Evolutionary conservation across 2,888 invertebrate species (phyloP).

Genomic region (Stenotaenia linearis): DNA sequence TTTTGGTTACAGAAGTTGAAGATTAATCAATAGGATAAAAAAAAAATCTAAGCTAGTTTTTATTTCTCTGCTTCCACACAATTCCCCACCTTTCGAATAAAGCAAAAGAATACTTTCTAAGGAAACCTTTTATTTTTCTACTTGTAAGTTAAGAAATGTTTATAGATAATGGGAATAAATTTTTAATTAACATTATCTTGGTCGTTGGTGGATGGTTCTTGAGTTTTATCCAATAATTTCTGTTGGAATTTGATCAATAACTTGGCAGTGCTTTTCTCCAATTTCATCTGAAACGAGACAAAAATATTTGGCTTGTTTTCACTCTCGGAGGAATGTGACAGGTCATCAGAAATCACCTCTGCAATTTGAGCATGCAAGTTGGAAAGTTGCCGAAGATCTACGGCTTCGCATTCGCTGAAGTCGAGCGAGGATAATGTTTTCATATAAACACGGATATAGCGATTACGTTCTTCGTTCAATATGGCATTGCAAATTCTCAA

Average conservation of each 20-base stretch:
- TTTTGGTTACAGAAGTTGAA: background rate
- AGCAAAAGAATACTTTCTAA: background rate
- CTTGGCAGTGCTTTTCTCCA: background rate
- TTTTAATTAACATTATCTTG: background rate
- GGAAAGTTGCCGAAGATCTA: background rate
- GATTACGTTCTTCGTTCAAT: background rate
- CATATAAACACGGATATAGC: background rate
- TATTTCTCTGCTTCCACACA: no score
- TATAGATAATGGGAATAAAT: no score
- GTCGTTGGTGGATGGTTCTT: background rate
- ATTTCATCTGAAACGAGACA: background rate
- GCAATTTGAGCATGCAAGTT: conserved; percentile 5
- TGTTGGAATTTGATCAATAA: conserved; percentile 12
- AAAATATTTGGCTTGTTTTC: background rate
- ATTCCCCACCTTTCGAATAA: background rate
- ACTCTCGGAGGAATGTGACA: background rate
- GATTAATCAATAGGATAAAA: background rate
- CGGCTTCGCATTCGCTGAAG: background rate
- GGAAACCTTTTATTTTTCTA: background rate
- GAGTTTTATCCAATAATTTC: background rate
- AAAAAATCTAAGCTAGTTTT: no score
- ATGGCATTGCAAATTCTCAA: background rate
- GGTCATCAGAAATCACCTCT: background rate
- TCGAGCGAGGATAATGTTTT: background rate
- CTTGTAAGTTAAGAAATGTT: background rate